phyloP scores from a whole-genome alignment of 2,797 vertebrate species.

The Valencia hispanica region DNA sequence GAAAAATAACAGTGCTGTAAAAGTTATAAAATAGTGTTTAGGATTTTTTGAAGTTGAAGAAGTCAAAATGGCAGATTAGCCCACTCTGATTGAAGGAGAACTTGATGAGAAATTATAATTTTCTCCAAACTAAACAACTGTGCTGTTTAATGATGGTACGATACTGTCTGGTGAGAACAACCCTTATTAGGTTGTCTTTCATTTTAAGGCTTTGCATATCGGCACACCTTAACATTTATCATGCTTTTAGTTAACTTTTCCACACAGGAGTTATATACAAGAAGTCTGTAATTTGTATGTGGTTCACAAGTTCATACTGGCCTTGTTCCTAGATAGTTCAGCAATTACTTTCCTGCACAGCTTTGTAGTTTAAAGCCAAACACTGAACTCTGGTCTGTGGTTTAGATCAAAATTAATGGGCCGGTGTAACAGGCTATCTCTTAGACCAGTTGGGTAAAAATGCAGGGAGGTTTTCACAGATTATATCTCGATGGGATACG shows the following conservation, averaged over 20 bases:
- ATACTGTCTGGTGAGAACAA: background rate
- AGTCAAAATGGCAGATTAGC: too few species aligned
- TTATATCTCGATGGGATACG: conserved; percentile 37
- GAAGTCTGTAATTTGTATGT: background rate
- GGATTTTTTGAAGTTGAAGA: too few species aligned
- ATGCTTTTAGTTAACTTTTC: background rate
- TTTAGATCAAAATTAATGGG: conserved; percentile 8
- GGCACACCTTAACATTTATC: background rate
- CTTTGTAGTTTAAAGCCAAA: conserved; percentile 3
- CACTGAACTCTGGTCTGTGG: conserved; percentile 1
- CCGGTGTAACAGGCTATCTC: conserved; percentile 40
- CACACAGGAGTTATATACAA: background rate
- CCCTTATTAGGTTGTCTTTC: background rate
- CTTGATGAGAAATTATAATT: background rate
- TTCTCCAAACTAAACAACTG: background rate
- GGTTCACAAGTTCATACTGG: background rate
- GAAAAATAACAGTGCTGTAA: too few species aligned
- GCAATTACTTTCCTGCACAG: conserved; percentile 1
- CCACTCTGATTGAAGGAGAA: background rate
- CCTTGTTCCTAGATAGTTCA: background rate
- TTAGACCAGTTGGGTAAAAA: conserved; percentile 16
- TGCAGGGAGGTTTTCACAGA: conserved; percentile 43
- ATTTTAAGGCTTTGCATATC: background rate
- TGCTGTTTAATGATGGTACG: background rate
- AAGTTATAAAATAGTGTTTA: too few species aligned